Base-by-base conservation (phyloP, 2,888 invertebrate genomes). In the Leucoptera coffeella region DNA sequence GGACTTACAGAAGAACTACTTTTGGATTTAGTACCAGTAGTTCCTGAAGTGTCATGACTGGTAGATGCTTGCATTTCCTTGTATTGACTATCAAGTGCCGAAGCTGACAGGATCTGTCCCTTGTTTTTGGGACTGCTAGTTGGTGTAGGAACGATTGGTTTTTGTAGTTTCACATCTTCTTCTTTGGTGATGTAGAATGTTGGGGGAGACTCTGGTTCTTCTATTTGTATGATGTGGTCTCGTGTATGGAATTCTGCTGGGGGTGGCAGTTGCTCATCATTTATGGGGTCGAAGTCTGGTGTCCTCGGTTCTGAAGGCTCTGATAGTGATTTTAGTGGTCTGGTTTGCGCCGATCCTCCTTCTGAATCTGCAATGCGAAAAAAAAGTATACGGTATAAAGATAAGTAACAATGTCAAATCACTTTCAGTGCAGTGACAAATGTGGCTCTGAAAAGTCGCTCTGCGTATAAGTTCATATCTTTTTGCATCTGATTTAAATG, bases 141-240 rank as follows among this genome's bases (percentile, higher is more conserved):
- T 2, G 57, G 48, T 9, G 58, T 53, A 4, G 65, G 60, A n/a
- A 56, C 50, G 3, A 60, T 47, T 0, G 61, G 64, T 38, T 58
- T 59, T 23, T 59, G 60, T 13, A 59, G 38, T 3, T 42, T 47
- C 0, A 36, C 42, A 23, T 58, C 60, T 36, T 62, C 64, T 29
- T 52, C 54, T 32, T 53, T 45, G 1, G 56, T 57, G 29, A 60
- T 58, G 36, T 53, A 59, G 4, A 60, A 33, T 35, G 27, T 27
- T 59, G 30, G 61, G 56, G 31, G 60, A 59, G 27, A 64, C 41
- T 55, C 57, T 5, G 54, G 55, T 37, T 62, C 50, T 24, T 46
- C 62, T 40, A 58, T 59, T 30, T 61, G 56, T 30, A 61, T 60
- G 27, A 64, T 41, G 26, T 56, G 45, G 20, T 51, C 51, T 37